Base-by-base conservation (phyloP, 2,797 vertebrate species). In the Alfaro cultratus region DNA sequence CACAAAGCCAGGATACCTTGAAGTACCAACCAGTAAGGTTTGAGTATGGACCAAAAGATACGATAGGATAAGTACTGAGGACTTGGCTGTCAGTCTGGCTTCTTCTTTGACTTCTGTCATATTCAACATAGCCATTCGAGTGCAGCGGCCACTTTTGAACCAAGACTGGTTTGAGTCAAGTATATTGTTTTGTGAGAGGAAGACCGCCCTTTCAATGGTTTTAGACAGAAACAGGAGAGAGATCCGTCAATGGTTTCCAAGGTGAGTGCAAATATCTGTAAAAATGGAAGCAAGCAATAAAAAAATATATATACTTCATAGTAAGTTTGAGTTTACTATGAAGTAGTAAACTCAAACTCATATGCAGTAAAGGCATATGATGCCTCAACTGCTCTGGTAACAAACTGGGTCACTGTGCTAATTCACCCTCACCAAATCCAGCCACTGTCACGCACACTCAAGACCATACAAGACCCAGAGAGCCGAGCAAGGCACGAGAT, bases 321-420 rank as follows among this genome's bases (percentile, higher is more conserved):
- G 80, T 72, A 72, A 45, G 74, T 64, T 53, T 57, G 36, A 43
- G 55, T 51, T 51, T 23, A 51, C 49, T 3, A 51, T 51, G 8
- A 23, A 23, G 21, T 9, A 51, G 49, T 51, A 51, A 51, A 10
- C 49, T 51, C 49, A 51, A 51, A 26, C 49, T 53, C 21, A 3
- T 26, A 53, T 53, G 21, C 21, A 53, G 49, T 51, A 55, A 26
- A 4, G 23, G 53, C 26, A 55, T 55, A 55, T 77, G 86, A 91
- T 41, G 84, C 90, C 80, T 90, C 15, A 83, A 88, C 75, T 90
- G 84, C 81, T 88, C 87, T 84, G 83, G 80, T 86, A 80, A 81
- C 82, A 86, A 95, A 95, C 91, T 94, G 93, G 94, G 94, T 95
- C 92, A 87, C 83, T 80, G 84, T 89, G 91, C 84, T 95, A 94